Evolutionary conservation across 2,113 vertebrate genomes (phyloP).

Genomic region (Picathartes gymnocephalus): DNA sequence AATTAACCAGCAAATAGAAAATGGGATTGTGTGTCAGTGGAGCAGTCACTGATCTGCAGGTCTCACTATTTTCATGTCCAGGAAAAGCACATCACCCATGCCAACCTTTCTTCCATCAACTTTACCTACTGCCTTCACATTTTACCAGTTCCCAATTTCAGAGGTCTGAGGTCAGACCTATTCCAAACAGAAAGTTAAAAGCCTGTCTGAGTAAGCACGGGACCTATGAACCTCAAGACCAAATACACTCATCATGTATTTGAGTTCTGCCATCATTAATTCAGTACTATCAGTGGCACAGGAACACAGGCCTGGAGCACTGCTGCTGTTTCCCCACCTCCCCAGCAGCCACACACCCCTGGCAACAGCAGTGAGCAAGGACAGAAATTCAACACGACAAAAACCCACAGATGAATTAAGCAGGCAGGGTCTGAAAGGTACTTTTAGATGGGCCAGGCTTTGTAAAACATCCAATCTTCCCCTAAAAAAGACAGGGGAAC

Average conservation of each 20-base stretch:
- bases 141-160: background rate
- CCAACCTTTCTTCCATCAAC: background rate
- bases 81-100: background rate
- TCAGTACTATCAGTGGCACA: background rate
- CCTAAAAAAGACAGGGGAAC: background rate
- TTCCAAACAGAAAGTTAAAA: background rate
- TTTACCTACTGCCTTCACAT: background rate
- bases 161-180: background rate
- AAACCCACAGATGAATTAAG: accelerated
- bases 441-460: background rate
- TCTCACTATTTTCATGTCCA: background rate
- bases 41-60: background rate
- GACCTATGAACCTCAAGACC: background rate
- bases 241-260: accelerated
- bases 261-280: background rate
- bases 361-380: background rate
- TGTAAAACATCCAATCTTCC: background rate
- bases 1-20: background rate
- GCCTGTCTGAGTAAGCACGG: background rate
- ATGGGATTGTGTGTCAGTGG: background rate
- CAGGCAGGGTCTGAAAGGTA: background rate
- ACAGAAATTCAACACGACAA: background rate
- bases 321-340: background rate
- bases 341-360: background rate
- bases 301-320: background rate